Evolutionary conservation across 2,888 invertebrate species (phyloP).

Genomic region (Desoria tigrina): DNA sequence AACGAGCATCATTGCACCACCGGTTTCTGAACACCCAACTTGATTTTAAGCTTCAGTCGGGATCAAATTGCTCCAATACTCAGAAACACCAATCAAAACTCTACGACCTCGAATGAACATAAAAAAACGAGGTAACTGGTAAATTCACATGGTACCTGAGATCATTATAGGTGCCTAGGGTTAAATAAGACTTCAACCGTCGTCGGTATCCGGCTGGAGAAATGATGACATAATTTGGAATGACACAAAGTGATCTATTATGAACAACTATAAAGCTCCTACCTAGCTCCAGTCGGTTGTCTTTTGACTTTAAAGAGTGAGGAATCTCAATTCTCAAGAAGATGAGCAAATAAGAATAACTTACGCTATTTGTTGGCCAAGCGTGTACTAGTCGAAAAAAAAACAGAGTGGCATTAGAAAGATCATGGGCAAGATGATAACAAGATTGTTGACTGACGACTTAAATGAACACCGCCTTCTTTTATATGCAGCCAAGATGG

Average conservation of each 20-base stretch:
- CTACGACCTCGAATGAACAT: no score
- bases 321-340: no score
- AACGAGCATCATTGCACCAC: no score
- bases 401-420: constrained; percentile 51
- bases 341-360: no score
- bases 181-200: background rate
- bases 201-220: background rate
- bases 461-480: constrained; percentile 53
- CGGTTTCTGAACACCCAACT: no score
- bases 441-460: constrained; percentile 54
- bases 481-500: constrained; percentile 47
- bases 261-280: background rate
- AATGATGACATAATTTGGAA: background rate
- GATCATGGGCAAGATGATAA: constrained; percentile 53
- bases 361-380: no score
- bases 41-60: no score
- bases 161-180: no score
- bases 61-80: no score
- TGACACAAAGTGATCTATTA: constrained; percentile 17
- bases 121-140: no score
- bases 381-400: background rate
- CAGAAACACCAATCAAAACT: no score
- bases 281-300: background rate
- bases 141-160: no score
- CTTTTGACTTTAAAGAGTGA: background rate